These are phyloP conservation scores for Panopea generosa DNA, from an alignment of 2,888 invertebrate genomes.

Conservation along the genomic window DNA sequence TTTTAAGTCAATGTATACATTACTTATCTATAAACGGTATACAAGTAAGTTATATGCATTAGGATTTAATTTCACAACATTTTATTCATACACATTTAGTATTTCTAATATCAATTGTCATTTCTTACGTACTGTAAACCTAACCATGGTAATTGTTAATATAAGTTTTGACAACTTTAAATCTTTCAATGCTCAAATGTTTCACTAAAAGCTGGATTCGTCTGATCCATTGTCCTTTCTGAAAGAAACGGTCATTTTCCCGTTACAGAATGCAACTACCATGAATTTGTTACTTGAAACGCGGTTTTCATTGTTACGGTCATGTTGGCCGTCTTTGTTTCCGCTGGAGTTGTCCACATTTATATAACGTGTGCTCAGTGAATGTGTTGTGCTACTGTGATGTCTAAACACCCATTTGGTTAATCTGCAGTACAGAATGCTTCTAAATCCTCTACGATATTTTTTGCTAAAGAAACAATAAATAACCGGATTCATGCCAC, in stretches of 20 bases:
- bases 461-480: slow-evolving; percentile 98
- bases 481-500: slow-evolving; percentile 97
- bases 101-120: too few relatives aligned
- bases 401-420: slow-evolving; percentile 20
- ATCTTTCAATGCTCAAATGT: too few relatives aligned
- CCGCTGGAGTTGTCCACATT: slow-evolving; percentile 40
- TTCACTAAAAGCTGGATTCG: slow-evolving; percentile 58
- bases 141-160: too few relatives aligned
- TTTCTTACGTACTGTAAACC: too few relatives aligned
- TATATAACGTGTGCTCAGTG: slow-evolving; percentile 46
- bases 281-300: slow-evolving; percentile 57
- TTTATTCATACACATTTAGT: too few relatives aligned
- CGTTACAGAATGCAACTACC: slow-evolving; percentile 64
- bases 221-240: slow-evolving; percentile 59
- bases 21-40: too few relatives aligned
- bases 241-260: slow-evolving; percentile 65
- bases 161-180: too few relatives aligned
- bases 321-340: slow-evolving; percentile 15
- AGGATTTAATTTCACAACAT: too few relatives aligned
- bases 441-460: slow-evolving; percentile 93
- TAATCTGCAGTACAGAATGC: slow-evolving; percentile 57
- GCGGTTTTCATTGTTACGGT: slow-evolving; percentile 30
- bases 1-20: too few relatives aligned
- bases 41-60: too few relatives aligned
- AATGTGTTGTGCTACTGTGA: slow-evolving; percentile 38